Evolutionary conservation across 1,140 invertebrate genomes (phyloP).

Genomic region (Acromyrmex echinatior): DNA sequence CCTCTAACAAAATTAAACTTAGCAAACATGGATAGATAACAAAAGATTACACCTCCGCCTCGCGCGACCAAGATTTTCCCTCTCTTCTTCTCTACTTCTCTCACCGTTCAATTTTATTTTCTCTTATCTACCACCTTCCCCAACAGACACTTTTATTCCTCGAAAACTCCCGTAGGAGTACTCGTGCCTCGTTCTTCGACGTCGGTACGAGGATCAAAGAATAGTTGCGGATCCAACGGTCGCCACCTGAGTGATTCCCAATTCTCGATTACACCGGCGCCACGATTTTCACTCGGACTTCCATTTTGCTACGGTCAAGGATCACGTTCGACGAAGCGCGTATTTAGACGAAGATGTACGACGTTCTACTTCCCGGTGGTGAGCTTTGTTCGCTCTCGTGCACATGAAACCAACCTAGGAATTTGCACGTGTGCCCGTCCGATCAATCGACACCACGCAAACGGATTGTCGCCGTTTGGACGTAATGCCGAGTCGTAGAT

Average conservation of each 20-base stretch:
- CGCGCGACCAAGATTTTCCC: not conserved
- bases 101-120: constrained; percentile 7
- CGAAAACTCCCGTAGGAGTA: constrained; percentile 57
- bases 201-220: constrained; percentile 58
- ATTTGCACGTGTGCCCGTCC: constrained; percentile 16
- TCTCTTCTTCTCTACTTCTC: not conserved
- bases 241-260: constrained; percentile 39
- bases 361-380: constrained; percentile 3
- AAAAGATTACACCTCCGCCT: constrained; percentile 15
- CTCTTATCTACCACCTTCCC: not conserved
- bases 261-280: constrained; percentile 50
- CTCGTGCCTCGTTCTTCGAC: constrained; percentile 48
- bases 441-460: constrained; percentile 27
- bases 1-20: constrained; percentile 49
- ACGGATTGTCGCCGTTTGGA: not conserved
- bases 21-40: constrained; percentile 15
- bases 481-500: not conserved
- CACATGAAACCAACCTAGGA: not conserved
- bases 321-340: constrained; percentile 53
- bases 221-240: constrained; percentile 39
- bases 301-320: constrained; percentile 49
- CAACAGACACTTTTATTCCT: constrained; percentile 54
- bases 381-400: constrained; percentile 8
- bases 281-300: constrained; percentile 23
- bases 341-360: constrained; percentile 67